Conservation (phyloP, 2,113 vertebrate species). For the Gavialis gangeticus region DNA sequence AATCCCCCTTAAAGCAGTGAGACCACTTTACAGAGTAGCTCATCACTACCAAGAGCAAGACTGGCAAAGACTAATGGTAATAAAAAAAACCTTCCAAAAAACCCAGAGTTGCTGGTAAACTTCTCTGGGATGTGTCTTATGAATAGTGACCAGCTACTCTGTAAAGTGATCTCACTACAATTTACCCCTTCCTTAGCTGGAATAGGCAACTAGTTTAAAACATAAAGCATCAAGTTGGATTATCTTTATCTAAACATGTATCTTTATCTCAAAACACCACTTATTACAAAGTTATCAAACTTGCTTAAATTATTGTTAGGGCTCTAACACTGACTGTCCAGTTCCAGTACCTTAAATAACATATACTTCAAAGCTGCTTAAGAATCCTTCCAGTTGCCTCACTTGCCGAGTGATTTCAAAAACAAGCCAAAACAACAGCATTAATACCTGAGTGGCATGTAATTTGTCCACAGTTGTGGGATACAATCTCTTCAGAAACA, state of each 20-base stretch:
- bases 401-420: not conserved
- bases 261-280: not conserved
- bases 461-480: not conserved
- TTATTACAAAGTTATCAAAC: not conserved
- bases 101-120: no score
- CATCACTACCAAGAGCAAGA: not conserved
- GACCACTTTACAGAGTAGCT: not conserved
- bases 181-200: not conserved
- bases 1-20: not conserved
- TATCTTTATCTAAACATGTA: not conserved
- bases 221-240: not conserved
- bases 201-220: not conserved
- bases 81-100: no score
- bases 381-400: not conserved
- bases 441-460: constrained; percentile 3
- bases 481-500: not conserved
- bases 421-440: not conserved
- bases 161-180: no score
- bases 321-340: not conserved
- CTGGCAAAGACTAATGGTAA: not conserved
- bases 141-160: no score
- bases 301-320: not conserved
- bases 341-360: not conserved
- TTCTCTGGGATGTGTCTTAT: no score
- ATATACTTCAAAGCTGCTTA: not conserved